Percentiles rank a stretch among this genome's conserved stretches.
Evolutionary conservation across 2,113 vertebrate species (phyloP).

Genomic region (Dasyurus viverrinus): DNA sequence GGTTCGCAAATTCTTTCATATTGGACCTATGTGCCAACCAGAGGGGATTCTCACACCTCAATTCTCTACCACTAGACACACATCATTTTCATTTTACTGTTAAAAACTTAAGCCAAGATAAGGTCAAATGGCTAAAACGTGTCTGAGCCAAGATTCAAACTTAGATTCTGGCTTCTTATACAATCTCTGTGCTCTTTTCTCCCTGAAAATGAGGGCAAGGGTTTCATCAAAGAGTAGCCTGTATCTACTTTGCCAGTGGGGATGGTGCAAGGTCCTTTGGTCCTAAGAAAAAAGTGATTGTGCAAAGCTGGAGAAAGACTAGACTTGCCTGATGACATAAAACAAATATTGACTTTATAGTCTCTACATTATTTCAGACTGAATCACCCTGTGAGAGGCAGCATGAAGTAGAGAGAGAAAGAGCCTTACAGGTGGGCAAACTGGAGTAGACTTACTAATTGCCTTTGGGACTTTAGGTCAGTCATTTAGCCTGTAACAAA

Average conservation of each 20-base stretch:
- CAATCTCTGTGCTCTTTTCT: background rate
- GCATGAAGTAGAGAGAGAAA: background rate
- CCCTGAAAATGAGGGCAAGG: background rate
- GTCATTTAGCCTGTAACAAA: background rate
- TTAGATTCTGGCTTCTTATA: background rate
- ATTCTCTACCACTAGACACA: too few species aligned
- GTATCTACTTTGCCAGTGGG: background rate
- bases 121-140: background rate
- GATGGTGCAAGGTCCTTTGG: background rate
- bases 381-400: background rate
- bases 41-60: too few species aligned
- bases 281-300: background rate
- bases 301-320: background rate
- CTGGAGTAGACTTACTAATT: background rate
- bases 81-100: background rate
- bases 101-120: background rate
- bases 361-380: background rate
- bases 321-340: background rate
- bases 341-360: fast-evolving
- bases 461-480: background rate
- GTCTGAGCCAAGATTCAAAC: background rate
- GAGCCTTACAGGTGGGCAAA: background rate
- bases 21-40: too few species aligned
- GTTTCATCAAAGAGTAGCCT: background rate
- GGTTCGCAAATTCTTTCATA: too few species aligned